phyloP scores from a whole-genome alignment of 1,140 invertebrate genomes.

The Drosophila bocqueti region DNA sequence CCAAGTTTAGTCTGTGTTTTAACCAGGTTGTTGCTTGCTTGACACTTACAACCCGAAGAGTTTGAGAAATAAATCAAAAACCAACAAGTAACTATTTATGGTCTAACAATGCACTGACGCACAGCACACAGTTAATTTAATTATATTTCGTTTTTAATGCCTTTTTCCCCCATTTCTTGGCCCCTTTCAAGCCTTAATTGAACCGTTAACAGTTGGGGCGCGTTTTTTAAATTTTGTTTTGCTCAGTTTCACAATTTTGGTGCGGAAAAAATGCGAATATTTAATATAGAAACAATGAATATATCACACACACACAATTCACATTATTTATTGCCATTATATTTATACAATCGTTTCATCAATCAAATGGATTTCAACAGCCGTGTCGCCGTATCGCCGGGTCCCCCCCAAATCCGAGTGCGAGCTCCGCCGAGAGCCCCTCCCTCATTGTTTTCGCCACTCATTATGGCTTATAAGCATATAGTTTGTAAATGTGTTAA shows the following conservation, averaged over 20 bases:
- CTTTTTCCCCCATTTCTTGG: not conserved
- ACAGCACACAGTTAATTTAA: slow-evolving; percentile 14
- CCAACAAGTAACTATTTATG: slow-evolving; percentile 16
- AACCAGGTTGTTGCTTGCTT: not conserved
- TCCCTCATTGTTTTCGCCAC: slow-evolving; percentile 28
- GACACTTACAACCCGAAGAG: not conserved
- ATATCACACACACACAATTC: slow-evolving; percentile 6
- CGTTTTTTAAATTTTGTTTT: slow-evolving; percentile 31
- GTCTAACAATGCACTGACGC: slow-evolving; percentile 37
- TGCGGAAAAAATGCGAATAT: slow-evolving; percentile 15
- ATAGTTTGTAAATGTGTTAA: slow-evolving; percentile 23
- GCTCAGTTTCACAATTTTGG: slow-evolving; percentile 31
- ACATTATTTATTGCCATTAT: slow-evolving; percentile 74
- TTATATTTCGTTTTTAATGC: slow-evolving; percentile 9
- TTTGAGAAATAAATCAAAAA: not conserved
- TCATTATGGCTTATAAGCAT: slow-evolving; percentile 45
- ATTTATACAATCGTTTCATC: slow-evolving; percentile 72
- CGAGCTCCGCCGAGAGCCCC: slow-evolving; percentile 11
- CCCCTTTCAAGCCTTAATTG: slow-evolving; percentile 39
- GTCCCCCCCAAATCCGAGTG: not conserved
- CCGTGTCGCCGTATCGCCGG: slow-evolving; percentile 16
- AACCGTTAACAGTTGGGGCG: slow-evolving; percentile 65
- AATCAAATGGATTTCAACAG: slow-evolving; percentile 77
- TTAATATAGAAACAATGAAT: slow-evolving; percentile 9
- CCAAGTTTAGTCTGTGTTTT: not conserved